Conservation (phyloP, 2,888 invertebrate genomes). For the Serrognathus titanus region DNA sequence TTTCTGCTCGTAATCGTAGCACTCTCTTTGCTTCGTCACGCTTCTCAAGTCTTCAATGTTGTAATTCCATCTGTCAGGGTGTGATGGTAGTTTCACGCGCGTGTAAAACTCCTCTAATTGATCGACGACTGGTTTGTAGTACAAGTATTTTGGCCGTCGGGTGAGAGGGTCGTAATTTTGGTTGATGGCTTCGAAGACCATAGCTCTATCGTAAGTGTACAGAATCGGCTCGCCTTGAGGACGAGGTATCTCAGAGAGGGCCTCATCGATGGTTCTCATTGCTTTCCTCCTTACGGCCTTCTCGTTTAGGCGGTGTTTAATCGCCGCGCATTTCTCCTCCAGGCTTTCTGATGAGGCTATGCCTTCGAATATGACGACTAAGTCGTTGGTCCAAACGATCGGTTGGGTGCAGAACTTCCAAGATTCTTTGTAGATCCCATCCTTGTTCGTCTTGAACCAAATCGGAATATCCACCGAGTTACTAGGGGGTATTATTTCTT, state of each 20-base stretch:
- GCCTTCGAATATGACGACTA: constrained; percentile 16
- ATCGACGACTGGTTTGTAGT: constrained; percentile 28
- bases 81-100: constrained; percentile 19
- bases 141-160: constrained; percentile 30
- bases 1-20: constrained; percentile 10
- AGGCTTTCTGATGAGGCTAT: constrained; percentile 6
- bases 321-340: constrained; percentile 9
- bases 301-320: constrained; percentile 24
- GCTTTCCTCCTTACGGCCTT: constrained; percentile 24
- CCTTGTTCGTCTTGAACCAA: constrained; percentile 17
- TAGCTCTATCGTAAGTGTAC: constrained; percentile 28
- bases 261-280: constrained; percentile 25
- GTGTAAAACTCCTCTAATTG: constrained; percentile 34
- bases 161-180: constrained; percentile 20
- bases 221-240: constrained; percentile 9
- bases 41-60: constrained; percentile 27
- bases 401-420: constrained; percentile 18
- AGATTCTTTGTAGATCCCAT: constrained; percentile 9
- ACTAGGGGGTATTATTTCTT: constrained; percentile 17
- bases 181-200: constrained; percentile 35
- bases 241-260: constrained; percentile 17
- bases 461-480: constrained; percentile 17
- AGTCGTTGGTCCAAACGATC: constrained; percentile 14
- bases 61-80: constrained; percentile 32
- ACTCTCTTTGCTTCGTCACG: constrained; percentile 29